These are phyloP conservation scores for Hydraecia micacea DNA, from an alignment of 2,888 invertebrate genomes.

Conservation along the genomic window DNA sequence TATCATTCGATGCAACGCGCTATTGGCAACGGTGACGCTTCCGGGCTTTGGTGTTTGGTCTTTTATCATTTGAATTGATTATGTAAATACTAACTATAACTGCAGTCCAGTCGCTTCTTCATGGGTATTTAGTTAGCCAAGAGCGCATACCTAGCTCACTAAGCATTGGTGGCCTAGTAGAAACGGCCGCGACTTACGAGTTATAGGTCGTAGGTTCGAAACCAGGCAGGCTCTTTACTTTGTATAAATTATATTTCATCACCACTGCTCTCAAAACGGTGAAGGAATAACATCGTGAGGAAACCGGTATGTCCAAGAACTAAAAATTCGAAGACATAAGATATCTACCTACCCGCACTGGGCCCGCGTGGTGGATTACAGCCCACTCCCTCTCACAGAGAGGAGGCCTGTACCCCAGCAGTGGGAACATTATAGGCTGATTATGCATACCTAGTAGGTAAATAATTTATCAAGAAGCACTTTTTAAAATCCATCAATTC, in stretches of 20 bases:
- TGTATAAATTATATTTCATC: not conserved
- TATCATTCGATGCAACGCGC: constrained; percentile 74
- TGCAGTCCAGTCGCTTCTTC: not conserved
- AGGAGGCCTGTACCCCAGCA: not conserved
- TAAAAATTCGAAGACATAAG: not conserved
- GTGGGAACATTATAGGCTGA: not conserved
- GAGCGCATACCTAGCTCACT: not conserved
- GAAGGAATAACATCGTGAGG: not conserved
- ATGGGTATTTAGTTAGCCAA: not conserved
- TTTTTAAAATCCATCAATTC: not conserved
- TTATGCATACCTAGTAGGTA: not conserved
- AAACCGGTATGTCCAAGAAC: not conserved
- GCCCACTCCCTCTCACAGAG: not conserved
- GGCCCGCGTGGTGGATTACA: not conserved
- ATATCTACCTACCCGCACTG: not conserved
- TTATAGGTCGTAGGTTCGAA: not conserved
- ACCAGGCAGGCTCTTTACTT: not conserved
- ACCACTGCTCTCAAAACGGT: not conserved
- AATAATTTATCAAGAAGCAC: not conserved
- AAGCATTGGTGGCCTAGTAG: no score
- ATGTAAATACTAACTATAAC: not conserved
- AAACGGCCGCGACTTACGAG: no score
- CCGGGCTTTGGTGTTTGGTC: constrained; percentile 40
- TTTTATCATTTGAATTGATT: not conserved
- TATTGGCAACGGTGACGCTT: constrained; percentile 59